These are phyloP conservation scores for Athene cunicularia DNA, from an alignment of 2,113 vertebrate species.

Conservation along the genomic window DNA sequence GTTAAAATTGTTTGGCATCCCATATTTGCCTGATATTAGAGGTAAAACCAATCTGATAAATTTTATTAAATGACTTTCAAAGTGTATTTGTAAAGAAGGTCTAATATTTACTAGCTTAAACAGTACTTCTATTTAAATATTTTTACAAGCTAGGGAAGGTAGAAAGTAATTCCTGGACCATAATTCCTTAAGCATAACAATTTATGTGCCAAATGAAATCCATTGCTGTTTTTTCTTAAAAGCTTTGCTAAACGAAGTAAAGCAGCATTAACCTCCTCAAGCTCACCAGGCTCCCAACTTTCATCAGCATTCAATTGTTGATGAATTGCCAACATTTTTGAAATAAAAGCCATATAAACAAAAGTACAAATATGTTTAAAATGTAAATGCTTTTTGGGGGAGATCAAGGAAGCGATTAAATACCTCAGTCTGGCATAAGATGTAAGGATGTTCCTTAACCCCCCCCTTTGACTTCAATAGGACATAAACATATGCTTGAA, in stretches of 20 bases:
- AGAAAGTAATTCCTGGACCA: not conserved
- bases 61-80: not conserved
- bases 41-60: not conserved
- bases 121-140: not conserved
- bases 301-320: slow-evolving; percentile 13
- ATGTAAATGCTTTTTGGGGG: not conserved
- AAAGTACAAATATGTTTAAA: slow-evolving; percentile 35
- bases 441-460: slow-evolving; percentile 15
- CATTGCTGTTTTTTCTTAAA: not conserved
- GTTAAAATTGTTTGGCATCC: not conserved
- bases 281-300: not conserved
- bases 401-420: slow-evolving; percentile 54
- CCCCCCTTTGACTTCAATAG: not conserved
- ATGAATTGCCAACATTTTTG: slow-evolving; percentile 42
- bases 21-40: not conserved
- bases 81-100: not conserved
- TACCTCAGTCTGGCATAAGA: slow-evolving; percentile 20
- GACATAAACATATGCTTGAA: slow-evolving; percentile 6
- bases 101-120: slow-evolving; percentile 35
- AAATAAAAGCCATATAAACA: slow-evolving; percentile 29
- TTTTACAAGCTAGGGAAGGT: slow-evolving; percentile 1
- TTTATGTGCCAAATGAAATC: slow-evolving; percentile 18
- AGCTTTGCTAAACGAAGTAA: not conserved
- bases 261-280: not conserved
- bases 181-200: slow-evolving; percentile 20